Evolutionary conservation across 2,797 vertebrate genomes (phyloP), one percentile per base, ranked within the genome.

Genomic region (Brachymystax lenok): DNA sequence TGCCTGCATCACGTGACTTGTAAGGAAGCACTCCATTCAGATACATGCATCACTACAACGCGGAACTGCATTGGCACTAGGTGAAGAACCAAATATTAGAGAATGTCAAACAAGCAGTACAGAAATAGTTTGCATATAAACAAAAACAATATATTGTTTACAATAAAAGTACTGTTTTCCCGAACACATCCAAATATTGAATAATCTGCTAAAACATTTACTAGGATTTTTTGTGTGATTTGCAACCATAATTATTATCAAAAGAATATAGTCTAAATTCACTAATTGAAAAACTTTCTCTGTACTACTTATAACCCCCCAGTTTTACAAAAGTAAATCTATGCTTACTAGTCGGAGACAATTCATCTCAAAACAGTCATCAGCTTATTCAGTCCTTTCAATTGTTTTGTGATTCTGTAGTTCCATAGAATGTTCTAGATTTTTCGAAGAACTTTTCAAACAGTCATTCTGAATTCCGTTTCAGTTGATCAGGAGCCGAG

Each of bases 121-220:
- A 88, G 88, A 89, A 89, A 88, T 63, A 54, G 52, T 30, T 19
- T 35, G 59, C 77, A 88, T 76, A 85, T 82, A 85, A 83, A 85
- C 75, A 54, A 83, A 84, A 75, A 83, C 76, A 76, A 87, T 87
- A 80, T 61, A 72, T 51, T 76, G 73, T 28, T 79, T 79, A 77
- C 74, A 59, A 24, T 52, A 85, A 88, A 87, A 87, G 87, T 87
- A 84, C 87, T 50, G 85, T 85, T 85, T 86, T 56, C 61, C 87
- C 84, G 89, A 79, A 82, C 83, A 87, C 85, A 87, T 85, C 69
- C 90, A 86, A 89, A 90, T 80, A 80, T 72, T 78, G 52, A 86
- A 80, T 77, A 66, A 80, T 85, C 59, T 79, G 74, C 74, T 24
- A 85, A 90, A 83, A 84, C 21, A 24, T 73, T 73, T 84, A 74